A percentile compares a stretch with the other conserved stretches of the same genome.
Conservation (phyloP, 2,888 invertebrate species). For the Volucella inflata region DNA sequence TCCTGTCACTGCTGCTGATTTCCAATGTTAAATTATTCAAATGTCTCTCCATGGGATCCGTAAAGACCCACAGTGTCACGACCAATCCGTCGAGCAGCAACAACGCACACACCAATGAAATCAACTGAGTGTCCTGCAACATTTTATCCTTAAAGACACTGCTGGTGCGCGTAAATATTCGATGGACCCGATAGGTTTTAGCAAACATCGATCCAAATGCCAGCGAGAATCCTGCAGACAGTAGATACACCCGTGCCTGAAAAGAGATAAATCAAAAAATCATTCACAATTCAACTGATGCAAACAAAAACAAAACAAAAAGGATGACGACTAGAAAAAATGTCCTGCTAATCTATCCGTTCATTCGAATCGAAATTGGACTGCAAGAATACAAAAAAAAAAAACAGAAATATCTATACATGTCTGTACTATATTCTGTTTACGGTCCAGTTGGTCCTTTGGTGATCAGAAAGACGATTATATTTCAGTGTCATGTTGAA, state of each 20-base stretch:
- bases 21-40: slow-evolving; percentile 92
- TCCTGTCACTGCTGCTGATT: slow-evolving; percentile 90
- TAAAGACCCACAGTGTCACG: slow-evolving; percentile 91
- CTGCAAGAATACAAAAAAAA: neutral
- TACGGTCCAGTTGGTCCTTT: neutral
- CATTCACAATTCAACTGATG: slow-evolving; percentile 13
- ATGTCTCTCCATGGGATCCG: slow-evolving; percentile 94
- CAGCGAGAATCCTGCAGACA: slow-evolving; percentile 95
- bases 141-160: slow-evolving; percentile 95
- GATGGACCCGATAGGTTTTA: slow-evolving; percentile 95
- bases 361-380: neutral
- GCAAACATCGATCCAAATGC: slow-evolving; percentile 98
- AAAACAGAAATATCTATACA: too few relatives aligned
- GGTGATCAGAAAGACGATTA: slow-evolving; percentile 38
- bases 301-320: slow-evolving; percentile 12
- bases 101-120: slow-evolving; percentile 92
- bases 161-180: slow-evolving; percentile 94
- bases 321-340: slow-evolving; percentile 35
- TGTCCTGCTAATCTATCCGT: slow-evolving; percentile 6
- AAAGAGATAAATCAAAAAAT: slow-evolving; percentile 76
- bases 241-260: slow-evolving; percentile 93
- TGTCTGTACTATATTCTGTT: too few relatives aligned
- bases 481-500: slow-evolving; percentile 30
- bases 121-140: slow-evolving; percentile 94
- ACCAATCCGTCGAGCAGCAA: slow-evolving; percentile 92